Evolutionary conservation across 2,888 invertebrate species (phyloP), one percentile per base, ranked within the genome.

Genomic region (Sclerodermus sp.): DNA sequence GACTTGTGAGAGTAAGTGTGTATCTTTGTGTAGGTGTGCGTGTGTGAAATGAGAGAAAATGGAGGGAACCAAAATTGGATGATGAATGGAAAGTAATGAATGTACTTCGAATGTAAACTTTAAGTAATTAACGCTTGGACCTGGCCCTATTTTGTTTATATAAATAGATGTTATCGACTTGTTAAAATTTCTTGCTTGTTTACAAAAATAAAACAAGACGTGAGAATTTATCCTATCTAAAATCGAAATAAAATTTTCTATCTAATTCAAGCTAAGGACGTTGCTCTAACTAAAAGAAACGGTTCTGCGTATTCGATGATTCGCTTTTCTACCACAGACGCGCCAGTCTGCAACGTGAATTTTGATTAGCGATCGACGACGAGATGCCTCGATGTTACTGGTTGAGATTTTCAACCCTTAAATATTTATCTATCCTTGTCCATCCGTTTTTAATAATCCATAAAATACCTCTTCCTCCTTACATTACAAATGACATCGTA

Each of bases 201-300:
- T 73, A 70, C 63, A 73, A 72, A 71, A 70, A 70, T 70, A 70
- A 76, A 76, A 71, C 63, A 68, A 73, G 67, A 67, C 64, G 58
- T 65, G 51, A 67, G 63, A 74, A 75, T 73, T 74, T 68, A 65
- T 68, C 65, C 75, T 75, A 75, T 71, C 72, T 76, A 74, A 59
- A 69, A 63, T 70, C 59, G 67, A 76, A 76, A 74, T 74, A 67
- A 76, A 74, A 72, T 77, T 74, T 73, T 66, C 76, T 77, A 77
- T 71, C 77, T 77, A 76, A 75, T 70, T 70, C 66, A 70, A 58
- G 68, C 69, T 71, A 73, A 68, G 66, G 59, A 69, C 58, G 60
- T 66, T 58, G 47, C 58, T 69, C 65, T 68, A 73, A 74, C 64
- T 66, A 64, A 70, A 73, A 57, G 57, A 60, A 66, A 62, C 58